phyloP scores from a whole-genome alignment of 2,888 invertebrate species.

The Cheilosia pagana region DNA sequence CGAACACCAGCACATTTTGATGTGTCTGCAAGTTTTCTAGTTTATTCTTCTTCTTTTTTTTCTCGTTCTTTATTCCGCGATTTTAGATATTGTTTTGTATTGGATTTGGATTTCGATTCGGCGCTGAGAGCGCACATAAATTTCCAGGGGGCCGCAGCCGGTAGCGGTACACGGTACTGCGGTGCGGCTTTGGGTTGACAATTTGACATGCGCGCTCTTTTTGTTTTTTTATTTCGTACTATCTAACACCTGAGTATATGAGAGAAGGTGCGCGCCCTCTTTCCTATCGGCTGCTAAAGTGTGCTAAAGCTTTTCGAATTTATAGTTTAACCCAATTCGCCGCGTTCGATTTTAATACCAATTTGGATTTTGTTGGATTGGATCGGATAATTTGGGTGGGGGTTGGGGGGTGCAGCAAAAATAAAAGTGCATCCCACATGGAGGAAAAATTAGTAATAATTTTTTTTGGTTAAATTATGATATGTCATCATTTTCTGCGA shows the following conservation, averaged over 20 bases:
- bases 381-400: not conserved
- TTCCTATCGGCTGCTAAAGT: constrained; percentile 22
- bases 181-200: constrained; percentile 36
- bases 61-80: constrained; percentile 36
- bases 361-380: constrained; percentile 4
- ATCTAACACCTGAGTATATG: constrained; percentile 61
- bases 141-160: constrained; percentile 72
- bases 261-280: constrained; percentile 61
- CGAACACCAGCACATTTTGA: constrained; percentile 26
- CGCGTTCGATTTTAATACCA: constrained; percentile 44
- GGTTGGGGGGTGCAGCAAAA: constrained; percentile 4
- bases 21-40: constrained; percentile 49
- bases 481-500: constrained; percentile 51
- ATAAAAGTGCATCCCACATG: constrained; percentile 51
- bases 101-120: constrained; percentile 65
- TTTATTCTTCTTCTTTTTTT: not conserved
- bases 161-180: constrained; percentile 38
- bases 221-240: constrained; percentile 30
- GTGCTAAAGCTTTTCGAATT: constrained; percentile 59
- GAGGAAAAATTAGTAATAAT: constrained; percentile 35
- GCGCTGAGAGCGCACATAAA: constrained; percentile 57
- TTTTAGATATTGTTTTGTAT: constrained; percentile 61
- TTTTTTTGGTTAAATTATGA: constrained; percentile 52
- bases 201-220: constrained; percentile 74
- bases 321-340: constrained; percentile 63